Conservation (phyloP, 2,113 vertebrate genomes). For the Haplochromis vanheusdeni region DNA sequence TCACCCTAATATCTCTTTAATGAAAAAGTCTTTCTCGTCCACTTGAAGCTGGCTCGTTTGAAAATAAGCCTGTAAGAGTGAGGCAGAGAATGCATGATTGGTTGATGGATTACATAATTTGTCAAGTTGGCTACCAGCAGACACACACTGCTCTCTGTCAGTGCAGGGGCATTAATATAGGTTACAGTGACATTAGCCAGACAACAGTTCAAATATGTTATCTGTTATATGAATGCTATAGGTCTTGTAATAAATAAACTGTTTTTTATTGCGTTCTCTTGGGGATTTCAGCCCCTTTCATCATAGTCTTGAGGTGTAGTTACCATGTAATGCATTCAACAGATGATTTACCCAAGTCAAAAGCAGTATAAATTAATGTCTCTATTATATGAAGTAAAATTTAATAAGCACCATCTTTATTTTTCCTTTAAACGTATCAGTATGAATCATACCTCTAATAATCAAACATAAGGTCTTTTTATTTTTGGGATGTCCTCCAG, state of each 20-base stretch:
- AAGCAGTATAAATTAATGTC: background rate
- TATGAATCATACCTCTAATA: background rate
- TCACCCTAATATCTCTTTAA: background rate
- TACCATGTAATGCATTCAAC: background rate
- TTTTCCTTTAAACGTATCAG: background rate
- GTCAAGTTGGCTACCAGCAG: background rate
- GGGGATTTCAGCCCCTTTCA: background rate
- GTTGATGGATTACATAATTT: slow-evolving; percentile 41
- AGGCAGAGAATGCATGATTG: slow-evolving; percentile 41
- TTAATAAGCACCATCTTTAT: background rate
- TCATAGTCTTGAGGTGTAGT: background rate
- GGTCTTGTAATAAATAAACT: background rate
- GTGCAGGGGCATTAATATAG: background rate
- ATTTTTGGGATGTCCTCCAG: background rate
- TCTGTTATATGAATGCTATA: background rate
- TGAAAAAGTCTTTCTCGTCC: background rate
- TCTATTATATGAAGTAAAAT: background rate
- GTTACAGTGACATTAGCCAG: background rate
- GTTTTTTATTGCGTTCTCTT: background rate
- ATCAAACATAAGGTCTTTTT: background rate
- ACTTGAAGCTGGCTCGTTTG: background rate
- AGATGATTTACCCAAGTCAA: background rate
- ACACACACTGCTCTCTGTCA: background rate
- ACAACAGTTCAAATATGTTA: background rate
- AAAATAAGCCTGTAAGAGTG: background rate